Evolutionary conservation across 2,888 invertebrate genomes (phyloP).

Genomic region (Aspidiotus rigidus): DNA sequence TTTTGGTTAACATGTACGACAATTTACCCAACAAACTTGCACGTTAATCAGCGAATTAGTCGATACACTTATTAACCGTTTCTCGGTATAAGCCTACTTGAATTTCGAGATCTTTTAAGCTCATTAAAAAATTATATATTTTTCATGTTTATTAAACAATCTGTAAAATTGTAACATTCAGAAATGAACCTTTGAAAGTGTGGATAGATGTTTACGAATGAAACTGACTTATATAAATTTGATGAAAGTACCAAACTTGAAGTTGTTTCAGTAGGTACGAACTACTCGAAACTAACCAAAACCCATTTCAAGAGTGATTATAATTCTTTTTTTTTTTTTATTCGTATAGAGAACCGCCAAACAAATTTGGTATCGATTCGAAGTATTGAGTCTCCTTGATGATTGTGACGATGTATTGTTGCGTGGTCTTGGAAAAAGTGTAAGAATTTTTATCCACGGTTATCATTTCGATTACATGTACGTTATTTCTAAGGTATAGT

Average conservation of each 20-base stretch:
- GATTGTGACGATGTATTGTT: slow-evolving; percentile 8
- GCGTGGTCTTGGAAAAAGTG: slow-evolving; percentile 14
- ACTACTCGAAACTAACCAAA: slow-evolving; percentile 1
- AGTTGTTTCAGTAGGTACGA: slow-evolving; percentile 2
- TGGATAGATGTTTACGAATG: slow-evolving; percentile 1
- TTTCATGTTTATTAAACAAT: slow-evolving; percentile 1
- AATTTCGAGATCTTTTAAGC: slow-evolving; percentile 1
- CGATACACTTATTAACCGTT: slow-evolving; percentile 1
- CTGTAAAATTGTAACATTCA: slow-evolving; percentile 1
- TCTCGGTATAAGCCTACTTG: slow-evolving; percentile 2
- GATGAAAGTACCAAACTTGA: slow-evolving; percentile 1
- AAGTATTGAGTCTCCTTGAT: slow-evolving; percentile 1
- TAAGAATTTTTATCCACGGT: slow-evolving; percentile 13
- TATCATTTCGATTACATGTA: slow-evolving; percentile 15
- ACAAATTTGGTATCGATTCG: slow-evolving; percentile 1
- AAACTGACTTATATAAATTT: slow-evolving; percentile 1
- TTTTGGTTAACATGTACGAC: slow-evolving; percentile 1
- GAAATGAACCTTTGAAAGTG: slow-evolving; percentile 1
- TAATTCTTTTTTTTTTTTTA: background rate
- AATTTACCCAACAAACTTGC: background rate
- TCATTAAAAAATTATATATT: slow-evolving; percentile 1
- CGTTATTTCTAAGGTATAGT: slow-evolving; percentile 13
- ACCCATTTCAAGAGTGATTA: slow-evolving; percentile 1
- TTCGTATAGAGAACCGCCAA: slow-evolving; percentile 1
- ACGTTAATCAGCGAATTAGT: slow-evolving; percentile 1